Base-by-base conservation (phyloP, 1,140 invertebrate genomes). In the Drosophila sturtevanti region DNA sequence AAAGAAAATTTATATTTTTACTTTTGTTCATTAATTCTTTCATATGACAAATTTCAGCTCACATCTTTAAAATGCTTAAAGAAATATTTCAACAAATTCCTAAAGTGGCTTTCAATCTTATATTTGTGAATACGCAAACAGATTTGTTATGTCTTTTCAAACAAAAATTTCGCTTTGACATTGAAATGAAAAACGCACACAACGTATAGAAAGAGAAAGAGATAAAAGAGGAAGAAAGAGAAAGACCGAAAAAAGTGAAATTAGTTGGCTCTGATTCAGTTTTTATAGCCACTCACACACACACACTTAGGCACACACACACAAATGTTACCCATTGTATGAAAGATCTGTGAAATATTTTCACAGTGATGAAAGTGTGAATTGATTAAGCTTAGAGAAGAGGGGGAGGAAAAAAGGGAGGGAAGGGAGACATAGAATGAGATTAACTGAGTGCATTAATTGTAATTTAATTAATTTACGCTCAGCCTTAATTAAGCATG, bases 391-490 rank as follows among this genome's bases (percentile, higher is more conserved):
- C 52, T 63, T 16, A 62, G 5, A 31, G 27, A 7, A 37, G n/a
- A 35, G 10, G n/a, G 31, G 21, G 9, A 2, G 22, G 2, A 18
- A 37, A 21, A 44, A 38, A 38, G 41, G 58, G 56, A 68, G 22
- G 4, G 22, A 4, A 24, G 22, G 22, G 4, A 31, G 27, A 7
- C 7, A 31, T 3, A 75, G 18, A 75, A 76, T 56, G 44, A 71
- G 61, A 74, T 63, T 74, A 65, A 68, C 72, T 75, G 44, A 66
- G 72, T 80, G 80, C 81, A 84, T 84, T 70, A 85, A 87, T 85
- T 85, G 81, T 78, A 87, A 86, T 85, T 85, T 74, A 81, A 87
- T 85, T 85, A 85, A 85, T 81, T 81, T 86, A 80, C 54, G 63
- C 68, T 37, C 51, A 63, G 66, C 77, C 72, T 81, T 87, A 86